Base-by-base conservation (phyloP, 2,113 vertebrate genomes). In the Noctilio leporinus region DNA sequence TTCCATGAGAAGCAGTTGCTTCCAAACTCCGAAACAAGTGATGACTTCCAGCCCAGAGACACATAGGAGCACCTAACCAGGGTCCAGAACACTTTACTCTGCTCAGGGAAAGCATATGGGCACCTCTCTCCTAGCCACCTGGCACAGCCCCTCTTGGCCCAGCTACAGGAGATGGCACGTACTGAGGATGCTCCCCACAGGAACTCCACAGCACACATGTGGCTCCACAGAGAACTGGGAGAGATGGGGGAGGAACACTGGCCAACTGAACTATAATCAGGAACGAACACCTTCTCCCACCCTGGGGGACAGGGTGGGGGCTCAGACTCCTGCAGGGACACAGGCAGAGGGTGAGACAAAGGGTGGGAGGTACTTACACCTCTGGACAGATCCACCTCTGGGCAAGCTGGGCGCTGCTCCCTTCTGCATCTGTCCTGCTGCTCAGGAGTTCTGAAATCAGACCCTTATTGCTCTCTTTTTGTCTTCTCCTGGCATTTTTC, bases 401-500 rank as follows among this genome's bases (percentile, higher is more conserved):
- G 51, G 86, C 51, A 28, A 26, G 35, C 30, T 67, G 90, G 35
- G 51, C 40, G 59, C 88, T 33, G 40, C 30, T 53, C 55, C 70
- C 26, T 49, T 65, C 57, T 22, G 22, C 92, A 33, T 88, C 88
- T 70, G 76, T 65, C 67, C 95, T 53, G 77, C 51, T 76, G 47
- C 86, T 80, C 22, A 59, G 65, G 91, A 89, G 76, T 80, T 93
- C 95, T 59, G 80, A 84, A 77, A 73, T 72, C 86, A 72, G 59
- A 64, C 82, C 67, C 65, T n/a, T 88, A 76, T 85, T 80, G 53
- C 69, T 95, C 83, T 96, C 94, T 73, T 86, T 94, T 92, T 70
- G 0, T 53, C 35, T 28, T 86, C 67, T 90, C 55, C 62, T n/a
- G 30, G 47, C 35, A 92, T 94, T 97, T 97, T 96, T 96, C 95